Conservation (phyloP, 2,888 invertebrate genomes). For the Trachelus stipa region DNA sequence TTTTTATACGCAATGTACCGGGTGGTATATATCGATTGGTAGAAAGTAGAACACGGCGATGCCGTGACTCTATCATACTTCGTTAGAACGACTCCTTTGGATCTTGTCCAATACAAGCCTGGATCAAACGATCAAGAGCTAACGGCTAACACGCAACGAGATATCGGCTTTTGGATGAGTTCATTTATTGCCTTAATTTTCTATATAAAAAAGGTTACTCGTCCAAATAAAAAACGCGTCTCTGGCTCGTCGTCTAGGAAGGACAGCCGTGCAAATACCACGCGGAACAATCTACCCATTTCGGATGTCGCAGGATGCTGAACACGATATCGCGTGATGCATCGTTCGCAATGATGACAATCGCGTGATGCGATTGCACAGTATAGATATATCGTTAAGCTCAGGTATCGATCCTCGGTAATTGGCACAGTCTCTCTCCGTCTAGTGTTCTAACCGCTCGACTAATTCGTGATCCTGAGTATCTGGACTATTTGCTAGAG, state of each 20-base stretch:
- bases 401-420: not conserved
- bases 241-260: not conserved
- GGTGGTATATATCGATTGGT: constrained; percentile 35
- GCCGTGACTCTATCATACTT: constrained; percentile 4
- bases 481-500: constrained; percentile 19
- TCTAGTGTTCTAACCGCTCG: not conserved
- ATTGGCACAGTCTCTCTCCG: not conserved
- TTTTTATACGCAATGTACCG: not conserved
- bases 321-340: not conserved
- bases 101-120: not conserved
- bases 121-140: not conserved
- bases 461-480: not conserved
- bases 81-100: not conserved
- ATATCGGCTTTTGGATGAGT: not conserved
- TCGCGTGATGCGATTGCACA: not conserved
- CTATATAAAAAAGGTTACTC: not conserved
- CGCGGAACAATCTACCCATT: not conserved
- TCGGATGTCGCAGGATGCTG: not conserved
- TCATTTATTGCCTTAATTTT: not conserved
- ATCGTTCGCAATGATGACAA: not conserved
- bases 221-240: not conserved
- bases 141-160: not conserved
- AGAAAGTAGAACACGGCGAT: constrained; percentile 30
- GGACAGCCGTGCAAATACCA: not conserved
- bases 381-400: not conserved